Conservation (phyloP, 2,797 vertebrate species). For the Myioborus miniatus region DNA sequence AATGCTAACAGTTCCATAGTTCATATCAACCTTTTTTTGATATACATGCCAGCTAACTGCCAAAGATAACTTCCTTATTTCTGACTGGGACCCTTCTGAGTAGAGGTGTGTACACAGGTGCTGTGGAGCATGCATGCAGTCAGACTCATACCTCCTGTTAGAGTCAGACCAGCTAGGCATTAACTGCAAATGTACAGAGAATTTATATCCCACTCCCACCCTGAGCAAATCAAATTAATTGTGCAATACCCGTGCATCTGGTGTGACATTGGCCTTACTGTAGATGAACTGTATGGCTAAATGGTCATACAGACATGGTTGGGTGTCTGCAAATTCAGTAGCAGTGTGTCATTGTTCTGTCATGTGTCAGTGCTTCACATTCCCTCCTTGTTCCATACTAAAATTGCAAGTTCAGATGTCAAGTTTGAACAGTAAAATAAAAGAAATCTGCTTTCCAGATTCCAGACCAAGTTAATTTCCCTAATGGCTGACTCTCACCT, state of each 20-base stretch:
- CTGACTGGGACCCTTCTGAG: background rate
- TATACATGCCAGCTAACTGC: background rate
- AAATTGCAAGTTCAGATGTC: background rate
- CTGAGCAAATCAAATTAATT: background rate
- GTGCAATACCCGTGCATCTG: rapidly evolving
- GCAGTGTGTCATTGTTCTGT: background rate
- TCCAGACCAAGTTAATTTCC: background rate
- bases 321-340: background rate
- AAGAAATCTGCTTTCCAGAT: background rate
- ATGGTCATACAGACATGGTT: rapidly evolving
- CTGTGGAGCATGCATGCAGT: background rate
- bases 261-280: background rate
- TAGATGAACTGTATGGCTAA: background rate
- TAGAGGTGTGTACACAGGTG: background rate
- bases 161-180: background rate
- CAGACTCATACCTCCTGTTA: background rate
- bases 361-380: background rate
- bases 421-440: background rate
- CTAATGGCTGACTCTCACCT: background rate
- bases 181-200: background rate
- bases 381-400: background rate
- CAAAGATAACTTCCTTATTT: background rate
- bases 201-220: background rate
- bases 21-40: background rate
- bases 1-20: background rate